Percentiles rank a stretch among this genome's conserved stretches.
phyloP scores from a whole-genome alignment of 2,888 invertebrate genomes.

The Cerastis rubricosa region DNA sequence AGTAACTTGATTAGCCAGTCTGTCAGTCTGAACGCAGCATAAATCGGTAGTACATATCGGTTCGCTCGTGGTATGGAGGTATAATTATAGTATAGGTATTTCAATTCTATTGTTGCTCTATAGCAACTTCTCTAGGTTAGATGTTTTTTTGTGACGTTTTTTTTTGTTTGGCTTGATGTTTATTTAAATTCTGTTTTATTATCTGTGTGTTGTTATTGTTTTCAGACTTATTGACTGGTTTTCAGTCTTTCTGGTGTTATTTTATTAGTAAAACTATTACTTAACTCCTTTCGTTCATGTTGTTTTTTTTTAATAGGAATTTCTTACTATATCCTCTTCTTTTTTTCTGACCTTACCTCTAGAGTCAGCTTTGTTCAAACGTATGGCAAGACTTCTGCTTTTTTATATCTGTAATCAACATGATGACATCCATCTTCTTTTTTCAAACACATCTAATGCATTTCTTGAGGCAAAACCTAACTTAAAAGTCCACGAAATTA shows the following conservation, averaged over 20 bases:
- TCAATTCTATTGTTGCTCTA: background rate
- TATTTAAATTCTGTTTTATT: background rate
- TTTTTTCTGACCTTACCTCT: background rate
- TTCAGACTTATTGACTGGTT: background rate
- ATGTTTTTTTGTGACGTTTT: background rate
- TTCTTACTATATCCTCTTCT: background rate
- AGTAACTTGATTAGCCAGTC: constrained; percentile 50
- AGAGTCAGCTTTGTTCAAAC: background rate
- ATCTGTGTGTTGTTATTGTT: background rate
- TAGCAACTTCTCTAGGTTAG: background rate
- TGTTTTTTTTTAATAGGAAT: background rate
- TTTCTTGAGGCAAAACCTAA: background rate
- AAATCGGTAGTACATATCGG: constrained; percentile 24
- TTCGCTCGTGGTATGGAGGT: background rate
- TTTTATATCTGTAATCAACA: background rate
- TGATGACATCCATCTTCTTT: background rate
- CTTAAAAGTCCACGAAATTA: background rate
- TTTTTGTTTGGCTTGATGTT: background rate
- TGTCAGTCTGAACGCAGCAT: constrained; percentile 20
- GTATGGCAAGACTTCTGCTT: background rate
- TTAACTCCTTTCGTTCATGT: background rate
- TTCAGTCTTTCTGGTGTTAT: background rate
- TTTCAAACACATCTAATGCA: background rate
- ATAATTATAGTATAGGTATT: background rate
- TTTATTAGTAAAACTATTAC: background rate